Evolutionary conservation across 2,113 vertebrate genomes (phyloP).

Genomic region (Pluvialis apricaria): DNA sequence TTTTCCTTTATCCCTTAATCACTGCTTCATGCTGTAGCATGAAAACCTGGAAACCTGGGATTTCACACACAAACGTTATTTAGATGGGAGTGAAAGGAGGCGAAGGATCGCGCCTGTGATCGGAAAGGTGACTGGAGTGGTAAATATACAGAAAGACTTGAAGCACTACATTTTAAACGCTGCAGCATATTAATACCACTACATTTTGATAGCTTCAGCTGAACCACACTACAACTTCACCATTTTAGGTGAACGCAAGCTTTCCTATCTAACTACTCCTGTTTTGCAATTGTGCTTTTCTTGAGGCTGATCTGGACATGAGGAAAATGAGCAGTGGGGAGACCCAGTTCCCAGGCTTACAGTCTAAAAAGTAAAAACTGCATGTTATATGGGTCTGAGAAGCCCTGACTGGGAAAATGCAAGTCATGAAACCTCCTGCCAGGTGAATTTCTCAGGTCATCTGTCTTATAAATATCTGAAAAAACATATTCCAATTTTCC

Average conservation of each 20-base stretch:
- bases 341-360: background rate
- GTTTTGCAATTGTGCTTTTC: background rate
- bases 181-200: background rate
- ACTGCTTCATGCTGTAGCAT: background rate
- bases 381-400: background rate
- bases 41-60: background rate
- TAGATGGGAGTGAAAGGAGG: background rate
- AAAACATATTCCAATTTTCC: background rate
- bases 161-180: background rate
- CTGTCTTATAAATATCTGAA: background rate
- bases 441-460: background rate
- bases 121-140: background rate
- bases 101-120: background rate
- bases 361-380: background rate
- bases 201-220: background rate
- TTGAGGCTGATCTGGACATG: background rate
- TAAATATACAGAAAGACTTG: background rate
- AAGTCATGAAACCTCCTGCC: background rate
- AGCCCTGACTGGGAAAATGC: background rate
- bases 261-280: background rate
- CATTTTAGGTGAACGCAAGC: background rate
- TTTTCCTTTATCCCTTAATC: background rate
- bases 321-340: background rate
- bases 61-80: background rate
- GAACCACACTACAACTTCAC: background rate